Evolutionary conservation across 2,888 invertebrate genomes (phyloP), one percentile per base, ranked within the genome.

Genomic region (Petrophora chlorosata): DNA sequence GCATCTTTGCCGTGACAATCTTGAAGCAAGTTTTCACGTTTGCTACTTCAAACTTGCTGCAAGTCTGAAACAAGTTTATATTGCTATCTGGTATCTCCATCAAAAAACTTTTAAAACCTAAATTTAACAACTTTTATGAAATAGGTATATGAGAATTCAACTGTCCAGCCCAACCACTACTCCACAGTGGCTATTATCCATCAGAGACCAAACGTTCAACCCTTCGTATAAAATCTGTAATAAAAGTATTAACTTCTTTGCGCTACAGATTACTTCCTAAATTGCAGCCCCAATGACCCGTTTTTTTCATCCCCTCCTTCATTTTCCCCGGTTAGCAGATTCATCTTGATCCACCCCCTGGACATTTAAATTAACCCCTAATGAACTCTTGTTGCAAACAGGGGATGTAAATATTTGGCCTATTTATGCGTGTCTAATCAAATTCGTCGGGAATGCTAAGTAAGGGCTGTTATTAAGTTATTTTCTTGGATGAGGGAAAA

Each of bases 331-430:
- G 14, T 35, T 29, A 43, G 15, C 10, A 35, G 35, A 22, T 35
- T 35, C 23, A 15, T 44, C 30, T 44, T 36, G 36, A 30, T 42
- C 42, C 26, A 32, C 33, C 36, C 17, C 30, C 22, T 36, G 13
- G 36, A 30, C 12, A 35, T 43, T 35, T 36, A 44, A 30, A 36
- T 44, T 29, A 30, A 35, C 44, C 36, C 25, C 25, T 30, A 36
- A 44, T 44, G 30, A 44, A 36, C 44, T 36, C 36, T 16, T 36
- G 36, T 34, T 13, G 35, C 15, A 26, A 39, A 33, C 12, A 33
- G 22, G 30, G 30, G 4, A 30, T 16, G 15, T 36, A 29, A 30
- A 30, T 30, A 30, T 30, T 36, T 44, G 36, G 16, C 23, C 34
- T 22, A 34, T 38, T 36, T 36, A 36, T 32, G 30, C 16, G 29